Percentiles rank a stretch among this genome's conserved stretches.
Evolutionary conservation across 2,888 invertebrate species (phyloP).

Genomic region (Polymixis flavicincta): DNA sequence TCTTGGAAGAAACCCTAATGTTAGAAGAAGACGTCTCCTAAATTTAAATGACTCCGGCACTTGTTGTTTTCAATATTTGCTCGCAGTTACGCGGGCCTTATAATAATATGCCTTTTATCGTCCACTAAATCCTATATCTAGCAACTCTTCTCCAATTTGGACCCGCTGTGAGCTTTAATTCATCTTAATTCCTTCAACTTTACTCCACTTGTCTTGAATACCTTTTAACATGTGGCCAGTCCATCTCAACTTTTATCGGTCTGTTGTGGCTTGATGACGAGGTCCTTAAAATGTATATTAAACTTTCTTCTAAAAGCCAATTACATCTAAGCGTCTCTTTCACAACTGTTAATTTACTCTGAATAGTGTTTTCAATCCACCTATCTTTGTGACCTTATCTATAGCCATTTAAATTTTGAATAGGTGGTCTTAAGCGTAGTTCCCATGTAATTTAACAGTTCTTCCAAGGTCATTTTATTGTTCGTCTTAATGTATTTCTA

Average conservation of each 20-base stretch:
- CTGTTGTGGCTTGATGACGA: too few relatives aligned
- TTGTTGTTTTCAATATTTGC: background rate
- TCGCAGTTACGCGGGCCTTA: too few relatives aligned
- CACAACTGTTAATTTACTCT: conserved; percentile 35
- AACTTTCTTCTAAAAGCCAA: background rate
- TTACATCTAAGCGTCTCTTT: conserved; percentile 17
- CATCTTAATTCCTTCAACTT: too few relatives aligned
- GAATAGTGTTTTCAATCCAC: conserved; percentile 36
- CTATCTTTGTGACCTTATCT: conserved; percentile 47
- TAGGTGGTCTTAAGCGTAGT: conserved; percentile 47
- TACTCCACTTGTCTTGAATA: too few relatives aligned
- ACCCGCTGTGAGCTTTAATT: too few relatives aligned
- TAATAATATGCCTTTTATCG: too few relatives aligned
- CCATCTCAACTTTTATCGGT: too few relatives aligned
- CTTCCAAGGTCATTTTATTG: conserved; percentile 60
- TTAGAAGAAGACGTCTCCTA: background rate
- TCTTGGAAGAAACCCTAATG: background rate
- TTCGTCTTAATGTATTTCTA: conserved; percentile 45
- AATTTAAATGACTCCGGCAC: background rate
- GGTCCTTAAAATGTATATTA: background rate
- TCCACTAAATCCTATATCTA: too few relatives aligned
- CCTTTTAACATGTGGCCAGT: too few relatives aligned
- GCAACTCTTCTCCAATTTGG: too few relatives aligned
- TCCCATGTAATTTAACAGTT: conserved; percentile 52
- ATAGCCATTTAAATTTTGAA: conserved; percentile 58